A percentile compares a stretch with the other conserved stretches of the same genome.
Conservation (phyloP, 2,888 invertebrate species). For the Acleris laterana region DNA sequence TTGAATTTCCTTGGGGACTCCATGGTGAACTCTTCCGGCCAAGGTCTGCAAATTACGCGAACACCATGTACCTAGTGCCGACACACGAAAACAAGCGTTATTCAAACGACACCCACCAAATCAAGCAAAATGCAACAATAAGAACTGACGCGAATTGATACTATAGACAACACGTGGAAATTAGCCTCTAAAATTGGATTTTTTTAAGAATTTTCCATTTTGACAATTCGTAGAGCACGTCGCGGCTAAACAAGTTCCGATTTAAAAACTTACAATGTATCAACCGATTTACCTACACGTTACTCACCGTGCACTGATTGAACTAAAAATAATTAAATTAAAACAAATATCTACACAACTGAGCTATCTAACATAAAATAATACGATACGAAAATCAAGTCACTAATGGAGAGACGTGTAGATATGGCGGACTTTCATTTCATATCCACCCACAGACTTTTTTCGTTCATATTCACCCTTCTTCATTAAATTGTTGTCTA, state of each 20-base stretch:
- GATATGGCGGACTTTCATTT: slow-evolving; percentile 68
- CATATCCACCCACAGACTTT: slow-evolving; percentile 41
- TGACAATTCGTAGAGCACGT: slow-evolving; percentile 75
- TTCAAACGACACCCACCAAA: slow-evolving; percentile 36
- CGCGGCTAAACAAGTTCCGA: slow-evolving; percentile 68
- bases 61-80: slow-evolving; percentile 51
- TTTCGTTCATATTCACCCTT: slow-evolving; percentile 52
- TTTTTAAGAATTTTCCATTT: slow-evolving; percentile 70
- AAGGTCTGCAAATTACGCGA: slow-evolving; percentile 60
- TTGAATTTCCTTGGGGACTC: slow-evolving; percentile 90
- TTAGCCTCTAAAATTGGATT: slow-evolving; percentile 52
- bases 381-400: slow-evolving; percentile 79
- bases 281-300: slow-evolving; percentile 48
- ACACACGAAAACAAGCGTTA: slow-evolving; percentile 46
- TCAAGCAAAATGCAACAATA: slow-evolving; percentile 48
- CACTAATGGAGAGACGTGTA: slow-evolving; percentile 78
- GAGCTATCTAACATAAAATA: slow-evolving; percentile 76
- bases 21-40: slow-evolving; percentile 78
- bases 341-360: slow-evolving; percentile 74
- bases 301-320: slow-evolving; percentile 72
- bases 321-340: slow-evolving; percentile 79
- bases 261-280: slow-evolving; percentile 57
- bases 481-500: slow-evolving; percentile 55
- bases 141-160: slow-evolving; percentile 41
- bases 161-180: slow-evolving; percentile 53